Percentiles rank a stretch among this genome's conserved stretches.
phyloP scores from a whole-genome alignment of 1,140 invertebrate species.

The Drosophila tsacasi region DNA sequence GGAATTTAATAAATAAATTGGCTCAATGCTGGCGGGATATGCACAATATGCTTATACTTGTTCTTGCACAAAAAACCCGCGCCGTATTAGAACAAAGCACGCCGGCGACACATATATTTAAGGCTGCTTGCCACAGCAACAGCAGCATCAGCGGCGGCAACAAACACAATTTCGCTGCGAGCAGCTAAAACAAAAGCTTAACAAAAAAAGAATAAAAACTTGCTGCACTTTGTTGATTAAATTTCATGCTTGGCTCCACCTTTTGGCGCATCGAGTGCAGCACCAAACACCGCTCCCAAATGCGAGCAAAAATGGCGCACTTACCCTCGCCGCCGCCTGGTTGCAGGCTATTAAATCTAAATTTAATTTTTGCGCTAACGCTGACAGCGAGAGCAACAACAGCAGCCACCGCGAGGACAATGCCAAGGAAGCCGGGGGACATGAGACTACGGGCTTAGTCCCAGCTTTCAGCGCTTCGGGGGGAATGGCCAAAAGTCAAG shows the following conservation, averaged over 20 bases:
- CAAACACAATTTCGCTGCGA: constrained; percentile 46
- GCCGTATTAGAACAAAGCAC: constrained; percentile 67
- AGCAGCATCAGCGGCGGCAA: constrained; percentile 21
- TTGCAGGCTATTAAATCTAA: constrained; percentile 70
- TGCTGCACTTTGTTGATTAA: constrained; percentile 81
- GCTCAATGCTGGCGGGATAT: constrained; percentile 45
- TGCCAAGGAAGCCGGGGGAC: constrained; percentile 23
- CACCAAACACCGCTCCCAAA: constrained; percentile 41
- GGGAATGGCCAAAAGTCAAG: constrained; percentile 34
- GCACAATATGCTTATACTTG: constrained; percentile 41
- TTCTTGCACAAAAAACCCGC: constrained; percentile 11
- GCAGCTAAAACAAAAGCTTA: constrained; percentile 42
- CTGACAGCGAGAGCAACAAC: constrained; percentile 42
- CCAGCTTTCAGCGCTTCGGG: constrained; percentile 11
- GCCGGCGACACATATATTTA: constrained; percentile 77
- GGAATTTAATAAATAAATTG: constrained; percentile 75
- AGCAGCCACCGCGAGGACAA: constrained; percentile 37
- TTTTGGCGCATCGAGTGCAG: constrained; percentile 55
- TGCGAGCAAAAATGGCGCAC: constrained; percentile 45
- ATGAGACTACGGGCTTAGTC: constrained; percentile 29
- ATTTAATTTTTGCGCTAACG: constrained; percentile 67
- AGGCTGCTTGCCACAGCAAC: constrained; percentile 48
- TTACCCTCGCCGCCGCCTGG: constrained; percentile 4
- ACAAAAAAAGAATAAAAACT: constrained; percentile 57
- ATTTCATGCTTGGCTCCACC: constrained; percentile 76